Conservation (phyloP, 64 coral and sea anemone genomes). For the Dendronephthya gigantea region DNA sequence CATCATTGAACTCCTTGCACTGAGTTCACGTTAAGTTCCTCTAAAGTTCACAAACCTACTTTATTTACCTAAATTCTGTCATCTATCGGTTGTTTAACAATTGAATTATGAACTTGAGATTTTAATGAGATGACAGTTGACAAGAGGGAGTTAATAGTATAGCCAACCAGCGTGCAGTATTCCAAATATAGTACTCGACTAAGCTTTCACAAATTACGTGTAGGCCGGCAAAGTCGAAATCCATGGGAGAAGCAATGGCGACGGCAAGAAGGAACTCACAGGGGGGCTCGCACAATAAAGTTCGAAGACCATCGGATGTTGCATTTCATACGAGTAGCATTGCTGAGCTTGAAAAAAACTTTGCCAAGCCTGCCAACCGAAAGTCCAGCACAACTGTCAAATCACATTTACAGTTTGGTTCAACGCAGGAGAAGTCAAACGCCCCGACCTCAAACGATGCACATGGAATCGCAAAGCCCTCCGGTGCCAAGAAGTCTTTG, state of each 20-base stretch:
- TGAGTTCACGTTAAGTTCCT: too few relatives aligned
- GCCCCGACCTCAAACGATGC: neutral
- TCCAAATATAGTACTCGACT: too few relatives aligned
- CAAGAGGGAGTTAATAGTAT: too few relatives aligned
- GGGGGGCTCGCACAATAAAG: neutral
- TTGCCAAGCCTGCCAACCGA: neutral
- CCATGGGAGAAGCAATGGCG: neutral
- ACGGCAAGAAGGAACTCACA: neutral
- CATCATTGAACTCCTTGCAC: too few relatives aligned
- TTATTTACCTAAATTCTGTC: too few relatives aligned
- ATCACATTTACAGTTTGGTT: too few relatives aligned
- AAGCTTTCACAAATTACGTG: neutral
- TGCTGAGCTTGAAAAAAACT: neutral
- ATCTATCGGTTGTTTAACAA: too few relatives aligned
- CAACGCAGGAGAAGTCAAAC: neutral
- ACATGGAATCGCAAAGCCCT: neutral
- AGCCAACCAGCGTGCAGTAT: too few relatives aligned
- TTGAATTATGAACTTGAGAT: too few relatives aligned
- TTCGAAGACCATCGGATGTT: neutral
- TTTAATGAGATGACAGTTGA: too few relatives aligned
- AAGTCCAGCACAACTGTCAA: too few relatives aligned
- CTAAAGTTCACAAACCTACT: too few relatives aligned
- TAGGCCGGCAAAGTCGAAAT: neutral
- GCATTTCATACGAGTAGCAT: neutral
- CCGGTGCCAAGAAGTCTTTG: neutral